phyloP scores from a whole-genome alignment of 1,140 invertebrate genomes.

The Dendrolimus kikuchii region DNA sequence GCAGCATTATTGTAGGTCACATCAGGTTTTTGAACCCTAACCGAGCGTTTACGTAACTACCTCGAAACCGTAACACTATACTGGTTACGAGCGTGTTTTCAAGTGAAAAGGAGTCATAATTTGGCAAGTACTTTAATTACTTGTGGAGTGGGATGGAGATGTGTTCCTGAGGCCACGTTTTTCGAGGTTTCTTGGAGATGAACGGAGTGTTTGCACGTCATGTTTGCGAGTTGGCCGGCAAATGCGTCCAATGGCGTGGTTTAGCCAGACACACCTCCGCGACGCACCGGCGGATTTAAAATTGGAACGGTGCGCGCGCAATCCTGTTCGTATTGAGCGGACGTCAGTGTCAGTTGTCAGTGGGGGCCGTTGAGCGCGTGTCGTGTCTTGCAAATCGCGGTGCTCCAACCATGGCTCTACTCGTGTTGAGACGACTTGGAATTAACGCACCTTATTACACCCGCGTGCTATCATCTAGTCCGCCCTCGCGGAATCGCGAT shows the following conservation, averaged over 20 bases:
- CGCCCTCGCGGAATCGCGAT: constrained; percentile 72
- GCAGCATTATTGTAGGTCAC: constrained; percentile 2
- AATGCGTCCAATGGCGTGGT: constrained; percentile 35
- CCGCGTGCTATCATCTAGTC: constrained; percentile 33
- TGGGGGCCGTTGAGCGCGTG: constrained; percentile 41
- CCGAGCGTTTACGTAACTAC: constrained; percentile 1
- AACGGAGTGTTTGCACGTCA: constrained; percentile 3
- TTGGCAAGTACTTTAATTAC: too few relatives aligned
- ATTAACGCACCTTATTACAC: constrained; percentile 44
- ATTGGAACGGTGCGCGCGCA: constrained; percentile 63
- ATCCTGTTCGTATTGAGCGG: constrained; percentile 47
- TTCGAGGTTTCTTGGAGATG: neutral
- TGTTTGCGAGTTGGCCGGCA: constrained; percentile 20
- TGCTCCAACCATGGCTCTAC: constrained; percentile 54
- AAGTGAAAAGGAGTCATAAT: too few relatives aligned
- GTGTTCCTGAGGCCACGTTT: neutral
- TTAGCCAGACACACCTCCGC: constrained; percentile 55
- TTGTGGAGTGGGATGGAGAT: too few relatives aligned
- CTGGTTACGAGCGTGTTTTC: neutral
- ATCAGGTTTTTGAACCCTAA: constrained; percentile 1
- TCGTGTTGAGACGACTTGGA: constrained; percentile 40
- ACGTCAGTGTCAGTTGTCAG: constrained; percentile 54
- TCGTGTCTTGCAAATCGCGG: constrained; percentile 40
- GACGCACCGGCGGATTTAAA: constrained; percentile 38
- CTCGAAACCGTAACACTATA: neutral